phyloP scores from a whole-genome alignment of 2,797 vertebrate genomes.

The Babyrousa celebensis region DNA sequence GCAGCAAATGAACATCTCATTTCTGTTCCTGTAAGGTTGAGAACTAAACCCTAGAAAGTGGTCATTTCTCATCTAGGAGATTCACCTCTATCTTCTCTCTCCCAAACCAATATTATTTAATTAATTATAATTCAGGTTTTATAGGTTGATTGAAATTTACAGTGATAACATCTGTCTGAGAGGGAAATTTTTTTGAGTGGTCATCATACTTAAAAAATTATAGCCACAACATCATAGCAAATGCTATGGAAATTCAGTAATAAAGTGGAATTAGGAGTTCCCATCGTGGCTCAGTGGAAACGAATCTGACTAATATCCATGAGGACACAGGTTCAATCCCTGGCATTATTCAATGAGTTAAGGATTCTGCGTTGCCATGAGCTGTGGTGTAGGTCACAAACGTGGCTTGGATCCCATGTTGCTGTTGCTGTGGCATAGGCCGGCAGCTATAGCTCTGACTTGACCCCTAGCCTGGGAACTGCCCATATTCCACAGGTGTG shows the following conservation, averaged over 20 bases:
- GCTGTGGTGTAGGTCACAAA: too few species aligned
- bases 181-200: not conserved
- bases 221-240: not conserved
- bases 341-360: too few species aligned
- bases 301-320: too few species aligned
- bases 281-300: too few species aligned
- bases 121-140: conserved; percentile 16
- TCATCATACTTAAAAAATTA: conserved; percentile 8
- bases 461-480: too few species aligned
- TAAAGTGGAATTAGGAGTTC: not conserved
- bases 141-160: not conserved
- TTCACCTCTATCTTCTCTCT: not conserved
- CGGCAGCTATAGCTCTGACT: too few species aligned
- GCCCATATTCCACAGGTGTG: too few species aligned
- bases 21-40: not conserved
- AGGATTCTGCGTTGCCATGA: too few species aligned
- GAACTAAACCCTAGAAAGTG: not conserved
- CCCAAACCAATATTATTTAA: not conserved
- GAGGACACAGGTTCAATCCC: too few species aligned
- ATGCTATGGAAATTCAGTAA: not conserved
- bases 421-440: too few species aligned
- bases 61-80: not conserved
- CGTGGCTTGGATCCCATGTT: too few species aligned
- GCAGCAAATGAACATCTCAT: not conserved
- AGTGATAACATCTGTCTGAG: not conserved